Evolutionary conservation across 2,888 invertebrate genomes (phyloP).

Genomic region (Lasioglossum leucozonium): DNA sequence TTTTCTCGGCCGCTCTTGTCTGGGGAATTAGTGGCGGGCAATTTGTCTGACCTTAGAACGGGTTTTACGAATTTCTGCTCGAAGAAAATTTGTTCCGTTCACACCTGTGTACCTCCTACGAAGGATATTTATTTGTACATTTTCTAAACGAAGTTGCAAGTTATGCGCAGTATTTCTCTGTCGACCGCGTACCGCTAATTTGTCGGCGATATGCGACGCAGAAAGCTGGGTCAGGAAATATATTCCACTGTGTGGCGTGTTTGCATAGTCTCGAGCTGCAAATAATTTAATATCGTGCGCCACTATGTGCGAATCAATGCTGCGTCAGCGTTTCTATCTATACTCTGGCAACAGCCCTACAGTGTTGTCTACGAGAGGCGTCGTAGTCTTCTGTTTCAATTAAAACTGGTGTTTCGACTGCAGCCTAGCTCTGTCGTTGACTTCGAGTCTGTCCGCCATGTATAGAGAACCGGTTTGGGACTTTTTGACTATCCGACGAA

Average conservation of each 20-base stretch:
- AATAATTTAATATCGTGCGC: not conserved
- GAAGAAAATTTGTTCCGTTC: not conserved
- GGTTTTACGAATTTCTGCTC: not conserved
- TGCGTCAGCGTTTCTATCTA: not conserved
- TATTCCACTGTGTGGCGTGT: not conserved
- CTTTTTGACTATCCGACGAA: not conserved
- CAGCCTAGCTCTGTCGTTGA: not conserved
- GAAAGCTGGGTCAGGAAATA: slow-evolving; percentile 7
- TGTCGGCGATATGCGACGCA: not conserved
- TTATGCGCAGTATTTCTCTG: not conserved
- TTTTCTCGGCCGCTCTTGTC: not conserved
- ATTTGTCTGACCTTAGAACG: not conserved
- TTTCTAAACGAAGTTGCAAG: not conserved
- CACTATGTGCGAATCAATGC: not conserved
- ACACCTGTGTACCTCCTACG: not conserved
- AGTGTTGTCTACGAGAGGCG: not conserved
- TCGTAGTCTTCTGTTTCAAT: not conserved
- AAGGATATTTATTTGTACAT: too few relatives aligned
- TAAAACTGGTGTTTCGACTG: not conserved
- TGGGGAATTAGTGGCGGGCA: not conserved
- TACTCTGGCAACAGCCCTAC: not conserved
- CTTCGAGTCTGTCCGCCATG: not conserved
- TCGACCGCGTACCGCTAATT: not conserved
- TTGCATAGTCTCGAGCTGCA: not conserved
- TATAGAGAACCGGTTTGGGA: not conserved